Conservation (phyloP, 2,888 invertebrate species). For the Phoronis australis region DNA sequence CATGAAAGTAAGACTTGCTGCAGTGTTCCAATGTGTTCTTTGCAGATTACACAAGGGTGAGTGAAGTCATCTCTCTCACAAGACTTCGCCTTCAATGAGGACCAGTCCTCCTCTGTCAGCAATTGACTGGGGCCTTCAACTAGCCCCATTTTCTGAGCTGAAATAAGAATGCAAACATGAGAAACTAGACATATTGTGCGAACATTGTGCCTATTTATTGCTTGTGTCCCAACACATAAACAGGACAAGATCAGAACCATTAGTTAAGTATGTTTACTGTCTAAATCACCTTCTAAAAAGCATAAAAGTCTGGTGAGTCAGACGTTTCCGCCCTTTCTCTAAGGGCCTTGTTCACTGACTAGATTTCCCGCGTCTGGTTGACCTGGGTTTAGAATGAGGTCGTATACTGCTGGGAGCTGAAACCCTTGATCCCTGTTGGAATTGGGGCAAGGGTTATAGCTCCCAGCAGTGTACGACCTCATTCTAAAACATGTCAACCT, state of each 20-base stretch:
- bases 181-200: slow-evolving; percentile 1
- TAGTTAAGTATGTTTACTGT: neutral
- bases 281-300: no score
- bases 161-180: slow-evolving; percentile 1
- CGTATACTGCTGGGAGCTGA: no score
- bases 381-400: no score
- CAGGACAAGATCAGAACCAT: no score
- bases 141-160: slow-evolving; percentile 48
- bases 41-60: slow-evolving; percentile 52
- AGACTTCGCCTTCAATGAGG: slow-evolving; percentile 38
- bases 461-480: no score
- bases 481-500: no score
- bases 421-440: no score
- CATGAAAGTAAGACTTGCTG: slow-evolving; percentile 50
- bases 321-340: no score
- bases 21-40: slow-evolving; percentile 49
- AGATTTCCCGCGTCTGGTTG: no score
- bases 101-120: slow-evolving; percentile 48
- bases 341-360: no score
- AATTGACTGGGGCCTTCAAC: slow-evolving; percentile 35
- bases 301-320: no score
- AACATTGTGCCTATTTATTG: neutral
- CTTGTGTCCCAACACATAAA: neutral
- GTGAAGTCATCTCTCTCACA: slow-evolving; percentile 46
- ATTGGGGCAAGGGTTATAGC: neutral